Conservation (phyloP, 23 tunicate species). For the Ciona savignyi region DNA sequence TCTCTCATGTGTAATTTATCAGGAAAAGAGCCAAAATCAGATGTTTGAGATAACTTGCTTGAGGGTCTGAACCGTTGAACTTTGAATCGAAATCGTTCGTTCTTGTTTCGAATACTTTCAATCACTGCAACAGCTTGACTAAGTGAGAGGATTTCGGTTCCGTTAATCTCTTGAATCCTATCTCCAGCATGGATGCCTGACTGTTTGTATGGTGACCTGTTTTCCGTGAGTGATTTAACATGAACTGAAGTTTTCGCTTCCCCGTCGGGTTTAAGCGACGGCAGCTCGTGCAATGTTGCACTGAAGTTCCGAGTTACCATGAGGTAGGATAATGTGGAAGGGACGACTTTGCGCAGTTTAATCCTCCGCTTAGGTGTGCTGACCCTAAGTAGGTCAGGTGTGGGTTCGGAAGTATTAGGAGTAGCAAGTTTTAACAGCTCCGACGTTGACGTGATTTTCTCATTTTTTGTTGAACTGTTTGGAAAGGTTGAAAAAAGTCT, state of each 20-base stretch:
- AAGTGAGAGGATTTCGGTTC: conserved; percentile 25
- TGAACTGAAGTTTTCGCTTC: conserved; percentile 17
- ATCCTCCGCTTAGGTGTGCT: too few relatives aligned
- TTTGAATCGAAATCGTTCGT: conserved; percentile 43
- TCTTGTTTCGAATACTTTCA: conserved; percentile 27
- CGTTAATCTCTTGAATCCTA: conserved; percentile 46
- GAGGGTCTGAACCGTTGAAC: too few relatives aligned
- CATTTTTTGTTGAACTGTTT: too few relatives aligned
- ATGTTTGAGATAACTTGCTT: too few relatives aligned
- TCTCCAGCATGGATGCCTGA: conserved; percentile 44
- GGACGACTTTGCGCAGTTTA: too few relatives aligned
- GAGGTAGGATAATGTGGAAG: conserved; percentile 47
- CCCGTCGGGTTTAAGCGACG: neutral
- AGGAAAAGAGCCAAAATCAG: too few relatives aligned
- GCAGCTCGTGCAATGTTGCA: conserved; percentile 37
- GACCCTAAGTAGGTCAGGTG: too few relatives aligned
- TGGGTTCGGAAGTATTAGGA: too few relatives aligned
- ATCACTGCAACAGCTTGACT: conserved; percentile 70
- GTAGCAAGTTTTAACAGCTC: too few relatives aligned
- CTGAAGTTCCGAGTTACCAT: conserved; percentile 69
- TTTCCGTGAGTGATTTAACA: conserved; percentile 18
- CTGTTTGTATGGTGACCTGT: neutral
- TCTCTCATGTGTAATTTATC: too few relatives aligned
- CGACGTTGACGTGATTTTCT: too few relatives aligned
- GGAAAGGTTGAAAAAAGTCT: too few relatives aligned